These are phyloP conservation scores for Frieseomelitta varia DNA, from an alignment of 1,140 invertebrate species.

Conservation along the genomic window DNA sequence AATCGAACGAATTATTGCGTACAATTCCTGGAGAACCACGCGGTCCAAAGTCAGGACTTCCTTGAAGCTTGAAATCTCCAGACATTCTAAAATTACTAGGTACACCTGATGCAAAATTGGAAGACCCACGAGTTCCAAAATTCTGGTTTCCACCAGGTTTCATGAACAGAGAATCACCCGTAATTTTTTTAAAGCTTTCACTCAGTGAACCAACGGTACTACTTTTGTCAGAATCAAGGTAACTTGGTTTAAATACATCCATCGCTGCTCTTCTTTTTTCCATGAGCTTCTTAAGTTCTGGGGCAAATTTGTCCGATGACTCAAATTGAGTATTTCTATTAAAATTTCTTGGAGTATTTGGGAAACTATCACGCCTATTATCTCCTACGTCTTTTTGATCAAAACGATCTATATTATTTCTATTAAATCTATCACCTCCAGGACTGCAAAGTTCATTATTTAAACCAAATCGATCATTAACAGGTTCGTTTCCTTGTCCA, in stretches of 20 bases:
- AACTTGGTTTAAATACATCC: constrained; percentile 78
- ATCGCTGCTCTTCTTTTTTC: constrained; percentile 76
- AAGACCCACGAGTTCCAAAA: constrained; percentile 24
- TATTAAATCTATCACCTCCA: constrained; percentile 65
- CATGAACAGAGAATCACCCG: constrained; percentile 73
- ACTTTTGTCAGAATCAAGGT: constrained; percentile 70
- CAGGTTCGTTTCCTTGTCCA: constrained; percentile 46
- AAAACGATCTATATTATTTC: constrained; percentile 64
- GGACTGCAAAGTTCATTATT: constrained; percentile 42
- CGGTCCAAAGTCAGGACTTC: constrained; percentile 16
- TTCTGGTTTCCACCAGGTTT: constrained; percentile 15
- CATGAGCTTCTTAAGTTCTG: constrained; percentile 79
- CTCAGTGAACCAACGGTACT: constrained; percentile 73
- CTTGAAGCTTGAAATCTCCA: constrained; percentile 58
- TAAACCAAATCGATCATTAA: constrained; percentile 47
- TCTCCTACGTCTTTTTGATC: constrained; percentile 58
- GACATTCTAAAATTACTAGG: constrained; percentile 26
- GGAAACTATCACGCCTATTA: constrained; percentile 63
- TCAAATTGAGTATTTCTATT: constrained; percentile 64
- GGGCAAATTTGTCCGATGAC: constrained; percentile 67
- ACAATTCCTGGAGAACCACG: constrained; percentile 50
- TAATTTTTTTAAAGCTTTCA: constrained; percentile 79
- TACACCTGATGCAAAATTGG: constrained; percentile 8
- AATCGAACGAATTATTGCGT: constrained; percentile 42
- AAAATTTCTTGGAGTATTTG: constrained; percentile 45